A percentile compares a stretch with the other conserved stretches of the same genome.
Conservation (phyloP, 2,113 vertebrate species). For the Petromus typicus region DNA sequence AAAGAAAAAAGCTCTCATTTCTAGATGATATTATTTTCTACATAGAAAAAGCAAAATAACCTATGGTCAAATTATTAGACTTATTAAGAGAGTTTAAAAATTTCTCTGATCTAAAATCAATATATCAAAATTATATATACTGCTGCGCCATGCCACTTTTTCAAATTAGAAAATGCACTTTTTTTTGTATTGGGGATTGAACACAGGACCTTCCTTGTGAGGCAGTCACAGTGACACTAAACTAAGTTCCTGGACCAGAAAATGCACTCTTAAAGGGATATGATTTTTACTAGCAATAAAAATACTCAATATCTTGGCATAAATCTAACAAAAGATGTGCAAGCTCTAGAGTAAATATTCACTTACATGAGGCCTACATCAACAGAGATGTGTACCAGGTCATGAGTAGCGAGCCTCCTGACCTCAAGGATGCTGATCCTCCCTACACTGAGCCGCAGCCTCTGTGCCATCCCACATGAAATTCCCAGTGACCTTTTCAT, state of each 20-base stretch:
- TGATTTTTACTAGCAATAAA: constrained; percentile 29
- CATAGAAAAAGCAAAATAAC: constrained; percentile 54
- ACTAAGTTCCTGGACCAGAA: too few relatives aligned
- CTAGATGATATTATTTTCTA: constrained; percentile 26
- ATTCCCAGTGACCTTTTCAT: neutral
- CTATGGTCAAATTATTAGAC: neutral
- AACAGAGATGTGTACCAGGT: neutral
- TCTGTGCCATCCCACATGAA: neutral
- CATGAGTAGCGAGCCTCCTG: neutral
- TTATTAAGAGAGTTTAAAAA: constrained; percentile 40
- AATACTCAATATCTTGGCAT: neutral
- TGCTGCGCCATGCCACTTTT: neutral
- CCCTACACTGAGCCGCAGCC: neutral
- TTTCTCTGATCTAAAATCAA: constrained; percentile 47
- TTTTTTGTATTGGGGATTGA: too few relatives aligned
- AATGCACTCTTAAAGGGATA: neutral
- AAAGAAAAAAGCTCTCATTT: neutral
- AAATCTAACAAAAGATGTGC: constrained; percentile 35
- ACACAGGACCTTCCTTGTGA: too few relatives aligned
- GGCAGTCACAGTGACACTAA: too few relatives aligned
- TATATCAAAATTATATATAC: neutral
- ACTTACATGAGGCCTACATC: neutral
- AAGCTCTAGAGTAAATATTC: constrained; percentile 10
- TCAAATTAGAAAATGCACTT: neutral
- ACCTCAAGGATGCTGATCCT: neutral